Base-by-base conservation (phyloP, 2,113 vertebrate species). In the Rostratula benghalensis region DNA sequence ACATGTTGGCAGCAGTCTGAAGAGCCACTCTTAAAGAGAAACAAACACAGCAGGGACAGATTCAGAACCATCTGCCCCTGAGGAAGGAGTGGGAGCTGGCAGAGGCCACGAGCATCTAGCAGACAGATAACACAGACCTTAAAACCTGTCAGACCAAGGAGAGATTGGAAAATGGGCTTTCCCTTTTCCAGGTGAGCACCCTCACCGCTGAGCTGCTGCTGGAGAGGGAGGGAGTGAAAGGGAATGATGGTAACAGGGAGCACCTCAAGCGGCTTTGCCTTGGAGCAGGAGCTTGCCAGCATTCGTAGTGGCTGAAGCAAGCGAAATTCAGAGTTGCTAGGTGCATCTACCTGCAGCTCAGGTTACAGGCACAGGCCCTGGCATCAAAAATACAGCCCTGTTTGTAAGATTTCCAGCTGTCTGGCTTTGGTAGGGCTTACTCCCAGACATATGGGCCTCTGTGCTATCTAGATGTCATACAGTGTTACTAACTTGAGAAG, bases 251-350 rank as follows among this genome's bases (percentile, higher is more conserved):
- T 24, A 69, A 61, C 5, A 53, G 11, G 46, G 28, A 85, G 27
- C 39, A 54, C 9, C 18, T 80, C 37, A 37, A n/a, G 37, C 2
- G 20, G 37, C 37, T 83, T 59, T 77, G 28, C 22, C 22, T 50
- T 73, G 16, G 20, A 87, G 89, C 69, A 84, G 22, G 19, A 81
- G 23, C 33, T 64, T 2, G 0, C 10, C 63, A 24, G 33, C 10
- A 12, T 45, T 22, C 0, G 0, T 2, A 41, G 43, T 9, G 22
- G 23, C 45, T 79, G 6, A 1, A 68, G 24, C 18, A 13, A 80
- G 13, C 21, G 41, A 70, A 59, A 59, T 74, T 33, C 1, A 1
- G 31, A 48, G 18, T 33, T 73, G 24, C 7, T 8, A 31, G 25
- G 11, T 9, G 7, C 64, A 33, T 7, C 41, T 54, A 10, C 9